These are phyloP conservation scores for Lydus trimaculatus DNA, from an alignment of 2,888 invertebrate genomes.

Conservation along the genomic window DNA sequence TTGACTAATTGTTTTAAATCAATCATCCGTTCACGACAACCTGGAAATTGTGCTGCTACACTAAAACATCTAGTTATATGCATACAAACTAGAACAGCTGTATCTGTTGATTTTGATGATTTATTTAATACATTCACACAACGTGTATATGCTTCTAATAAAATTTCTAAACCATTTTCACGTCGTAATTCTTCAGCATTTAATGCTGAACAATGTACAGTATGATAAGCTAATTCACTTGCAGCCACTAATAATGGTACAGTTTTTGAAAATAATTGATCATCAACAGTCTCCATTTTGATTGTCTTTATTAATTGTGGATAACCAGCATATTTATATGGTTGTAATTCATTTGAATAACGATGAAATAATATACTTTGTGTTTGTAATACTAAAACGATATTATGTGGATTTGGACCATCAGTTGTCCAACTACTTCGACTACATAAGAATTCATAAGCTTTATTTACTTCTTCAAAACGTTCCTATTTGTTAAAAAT, in stretches of 20 bases:
- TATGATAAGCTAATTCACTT: constrained; percentile 94
- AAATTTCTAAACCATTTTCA: constrained; percentile 89
- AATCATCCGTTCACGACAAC: constrained; percentile 86
- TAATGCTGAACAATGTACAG: constrained; percentile 93
- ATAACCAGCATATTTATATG: constrained; percentile 99
- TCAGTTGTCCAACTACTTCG: constrained; percentile 84
- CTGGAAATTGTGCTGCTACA: constrained; percentile 94
- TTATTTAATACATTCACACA: constrained; percentile 90
- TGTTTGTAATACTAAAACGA: constrained; percentile 88
- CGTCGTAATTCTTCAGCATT: constrained; percentile 97
- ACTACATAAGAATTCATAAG: constrained; percentile 97
- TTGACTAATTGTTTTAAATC: constrained; percentile 86
- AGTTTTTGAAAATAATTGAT: constrained; percentile 87
- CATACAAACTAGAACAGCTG: constrained; percentile 89
- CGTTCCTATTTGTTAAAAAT: constrained; percentile 81
- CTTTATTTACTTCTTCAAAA: constrained; percentile 96
- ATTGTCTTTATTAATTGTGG: constrained; percentile 97
- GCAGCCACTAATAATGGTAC: constrained; percentile 88
- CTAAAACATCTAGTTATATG: constrained; percentile 92
- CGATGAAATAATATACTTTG: constrained; percentile 95
- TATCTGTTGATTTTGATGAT: constrained; percentile 78
- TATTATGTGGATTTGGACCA: constrained; percentile 95
- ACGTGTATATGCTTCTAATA: constrained; percentile 90
- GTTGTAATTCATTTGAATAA: constrained; percentile 86
- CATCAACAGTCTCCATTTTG: constrained; percentile 90